Evolutionary conservation across 2,797 vertebrate genomes (phyloP).

Genomic region (Cirrhinus mrigala): DNA sequence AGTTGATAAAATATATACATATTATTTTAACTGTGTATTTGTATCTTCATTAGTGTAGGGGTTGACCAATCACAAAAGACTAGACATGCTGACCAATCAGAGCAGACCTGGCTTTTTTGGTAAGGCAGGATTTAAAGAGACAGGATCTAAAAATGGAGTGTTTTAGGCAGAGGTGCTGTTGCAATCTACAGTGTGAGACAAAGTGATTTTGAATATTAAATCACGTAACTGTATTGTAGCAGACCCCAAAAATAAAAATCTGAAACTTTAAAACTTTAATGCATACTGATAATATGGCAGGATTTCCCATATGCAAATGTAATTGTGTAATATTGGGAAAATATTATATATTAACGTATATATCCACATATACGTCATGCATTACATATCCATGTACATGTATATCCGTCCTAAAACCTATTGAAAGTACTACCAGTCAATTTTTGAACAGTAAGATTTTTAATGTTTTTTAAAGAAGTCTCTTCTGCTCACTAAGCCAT

Average conservation of each 20-base stretch:
- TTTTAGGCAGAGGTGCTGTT: neutral
- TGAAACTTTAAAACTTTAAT: neutral
- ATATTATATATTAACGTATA: neutral
- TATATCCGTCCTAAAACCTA: neutral
- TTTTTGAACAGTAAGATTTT: no score
- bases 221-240: neutral
- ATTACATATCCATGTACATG: neutral
- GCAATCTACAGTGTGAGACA: neutral
- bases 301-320: neutral
- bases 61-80: neutral
- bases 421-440: no score
- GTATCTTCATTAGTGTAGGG: neutral
- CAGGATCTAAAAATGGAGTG: neutral
- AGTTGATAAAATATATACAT: neutral
- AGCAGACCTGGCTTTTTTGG: neutral
- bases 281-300: neutral
- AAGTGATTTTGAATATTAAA: neutral
- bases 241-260: neutral
- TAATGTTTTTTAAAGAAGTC: no score
- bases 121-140: neutral
- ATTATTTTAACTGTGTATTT: neutral
- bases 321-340: neutral
- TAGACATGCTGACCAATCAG: neutral
- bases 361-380: neutral
- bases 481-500: no score